A percentile compares a stretch with the other conserved stretches of the same genome.
Evolutionary conservation across 2,113 vertebrate species (phyloP).

Genomic region (Myiagra hebetior): DNA sequence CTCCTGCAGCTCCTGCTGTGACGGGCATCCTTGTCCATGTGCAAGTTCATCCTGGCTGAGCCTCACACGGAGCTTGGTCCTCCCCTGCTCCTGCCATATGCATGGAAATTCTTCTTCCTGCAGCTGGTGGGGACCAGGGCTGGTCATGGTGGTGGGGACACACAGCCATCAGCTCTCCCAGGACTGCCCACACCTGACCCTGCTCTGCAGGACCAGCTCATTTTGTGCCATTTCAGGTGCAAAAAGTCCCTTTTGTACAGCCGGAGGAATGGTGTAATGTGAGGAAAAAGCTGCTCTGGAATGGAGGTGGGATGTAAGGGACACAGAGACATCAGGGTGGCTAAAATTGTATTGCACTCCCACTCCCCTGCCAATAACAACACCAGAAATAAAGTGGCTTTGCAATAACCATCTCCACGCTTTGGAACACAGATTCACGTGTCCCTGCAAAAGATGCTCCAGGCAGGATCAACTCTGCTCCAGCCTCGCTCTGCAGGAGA

Average conservation of each 20-base stretch:
- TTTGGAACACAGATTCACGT: conserved; percentile 12
- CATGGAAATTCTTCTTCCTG: not conserved
- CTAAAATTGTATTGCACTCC: conserved; percentile 68
- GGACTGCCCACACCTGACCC: not conserved
- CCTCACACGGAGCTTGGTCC: not conserved
- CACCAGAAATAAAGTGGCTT: conserved; percentile 67
- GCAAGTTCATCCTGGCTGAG: not conserved
- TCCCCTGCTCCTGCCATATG: not conserved
- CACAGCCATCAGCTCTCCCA: not conserved
- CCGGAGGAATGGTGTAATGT: not conserved
- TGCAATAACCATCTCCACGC: conserved; percentile 55
- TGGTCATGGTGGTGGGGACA: not conserved
- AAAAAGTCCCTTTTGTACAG: not conserved
- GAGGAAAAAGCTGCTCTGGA: conserved; percentile 11
- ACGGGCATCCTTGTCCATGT: fast-evolving
- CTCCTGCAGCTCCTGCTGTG: not conserved
- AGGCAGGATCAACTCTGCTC: conserved; percentile 5
- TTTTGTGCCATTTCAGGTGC: not conserved
- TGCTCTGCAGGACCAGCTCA: not conserved
- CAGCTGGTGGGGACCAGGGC: not conserved
- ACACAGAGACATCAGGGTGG: conserved; percentile 57
- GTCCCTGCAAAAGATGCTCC: conserved; percentile 41
- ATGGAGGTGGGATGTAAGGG: conserved; percentile 58
- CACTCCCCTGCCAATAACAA: conserved; percentile 67
- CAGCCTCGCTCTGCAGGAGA: not conserved